phyloP scores from a whole-genome alignment of 2,797 vertebrate species.

The Bufotes viridis region DNA sequence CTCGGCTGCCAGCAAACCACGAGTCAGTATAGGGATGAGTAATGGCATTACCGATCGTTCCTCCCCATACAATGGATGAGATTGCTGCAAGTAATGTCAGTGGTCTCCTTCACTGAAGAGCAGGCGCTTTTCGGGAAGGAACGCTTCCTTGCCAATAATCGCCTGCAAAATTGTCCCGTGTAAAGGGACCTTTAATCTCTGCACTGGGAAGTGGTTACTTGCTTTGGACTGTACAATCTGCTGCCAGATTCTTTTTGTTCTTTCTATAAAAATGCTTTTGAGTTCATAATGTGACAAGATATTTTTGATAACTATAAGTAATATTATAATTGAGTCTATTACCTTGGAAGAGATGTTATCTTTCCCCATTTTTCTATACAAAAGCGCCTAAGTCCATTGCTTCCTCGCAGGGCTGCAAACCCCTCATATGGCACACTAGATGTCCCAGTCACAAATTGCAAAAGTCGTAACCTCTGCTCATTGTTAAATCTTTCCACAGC shows the following conservation, averaged over 20 bases:
- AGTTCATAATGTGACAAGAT: background rate
- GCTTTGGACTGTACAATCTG: background rate
- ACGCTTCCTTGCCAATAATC: no score
- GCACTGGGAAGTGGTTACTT: background rate
- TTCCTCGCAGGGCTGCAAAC: constrained; percentile 90
- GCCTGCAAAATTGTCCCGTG: no score
- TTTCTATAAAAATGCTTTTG: no score
- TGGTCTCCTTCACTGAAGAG: no score
- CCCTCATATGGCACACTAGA: constrained; percentile 96
- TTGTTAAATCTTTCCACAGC: constrained; percentile 97
- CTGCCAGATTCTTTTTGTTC: background rate
- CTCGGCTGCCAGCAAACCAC: no score
- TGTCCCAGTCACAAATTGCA: constrained; percentile 96
- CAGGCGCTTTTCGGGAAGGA: no score
- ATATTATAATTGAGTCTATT: constrained; percentile 54
- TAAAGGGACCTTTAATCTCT: no score
- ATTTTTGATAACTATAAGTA: background rate
- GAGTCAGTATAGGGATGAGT: no score
- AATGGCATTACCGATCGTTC: no score
- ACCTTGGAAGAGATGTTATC: constrained; percentile 95
- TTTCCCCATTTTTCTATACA: constrained; percentile 99
- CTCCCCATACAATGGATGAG: no score
- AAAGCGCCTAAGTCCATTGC: constrained; percentile 94
- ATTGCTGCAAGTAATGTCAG: no score
- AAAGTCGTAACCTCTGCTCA: constrained; percentile 89